Evolutionary conservation across 1,140 invertebrate species (phyloP), one percentile per base, ranked within the genome.

Genomic region (Caenorhabditis remanei): DNA sequence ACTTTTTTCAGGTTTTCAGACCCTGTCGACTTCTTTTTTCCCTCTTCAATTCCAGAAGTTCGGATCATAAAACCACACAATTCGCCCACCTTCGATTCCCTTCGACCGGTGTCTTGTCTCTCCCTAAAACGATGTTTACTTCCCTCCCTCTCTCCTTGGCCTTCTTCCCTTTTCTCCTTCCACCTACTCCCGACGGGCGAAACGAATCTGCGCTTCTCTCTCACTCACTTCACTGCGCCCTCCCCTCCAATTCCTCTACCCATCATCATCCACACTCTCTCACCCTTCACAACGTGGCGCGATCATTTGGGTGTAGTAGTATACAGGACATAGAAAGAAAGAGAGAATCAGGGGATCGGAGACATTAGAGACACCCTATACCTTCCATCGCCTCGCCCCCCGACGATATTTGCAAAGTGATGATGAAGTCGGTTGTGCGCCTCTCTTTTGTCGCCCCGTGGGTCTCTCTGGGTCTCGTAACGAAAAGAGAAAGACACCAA

Each of bases 101-200:
- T 58, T n/a, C 19, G 14, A 63, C 61, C 61, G 61, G 61, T 40
- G 61, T 63, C 61, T 63, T 58, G 11, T 46, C 40, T 71, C n/a
- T 53, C 71, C 71, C 46, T 79, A 79, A 79, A 79, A 79, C 40
- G 71, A 79, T 79, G 71, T 79, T 79, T 79, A 79, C 71, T 79
- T 71, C 71, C 40, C 11, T 43, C 46, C 13, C 55, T 58, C 14
- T 46, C 16, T 19, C 32, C 63, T 24, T 32, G 32, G 32, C 32
- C 41, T 71, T 46, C n/a, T 19, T 58, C 19, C 65, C 65, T 41
- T 71, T 46, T 71, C 40, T 40, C 71, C 46, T 79, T 53, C 71
- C 41, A 79, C 71, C 46, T 50, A 79, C 71, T 50, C 71, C 46
- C 46, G 71, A 24, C 19, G 65, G 65, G 65, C 65, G 65, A 71